phyloP scores from a whole-genome alignment of 2,888 invertebrate genomes.

The Agrochola macilenta region DNA sequence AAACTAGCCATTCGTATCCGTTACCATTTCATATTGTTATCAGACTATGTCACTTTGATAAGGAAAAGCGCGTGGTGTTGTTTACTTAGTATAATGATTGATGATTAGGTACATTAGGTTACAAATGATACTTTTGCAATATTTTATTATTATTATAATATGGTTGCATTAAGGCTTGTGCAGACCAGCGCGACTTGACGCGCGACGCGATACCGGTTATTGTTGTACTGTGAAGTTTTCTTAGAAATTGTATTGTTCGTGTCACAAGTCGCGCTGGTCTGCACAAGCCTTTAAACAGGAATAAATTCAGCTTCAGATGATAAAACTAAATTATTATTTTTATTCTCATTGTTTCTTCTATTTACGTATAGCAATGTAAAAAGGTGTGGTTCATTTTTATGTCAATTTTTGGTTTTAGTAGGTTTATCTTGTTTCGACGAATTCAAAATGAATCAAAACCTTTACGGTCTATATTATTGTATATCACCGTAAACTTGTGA shows the following conservation, averaged over 20 bases:
- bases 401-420: too few species aligned
- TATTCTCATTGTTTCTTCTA: not conserved
- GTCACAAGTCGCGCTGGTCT: too few species aligned
- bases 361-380: not conserved
- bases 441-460: too few species aligned
- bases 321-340: not conserved
- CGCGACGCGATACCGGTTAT: too few species aligned
- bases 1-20: not conserved
- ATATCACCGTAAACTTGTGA: not conserved
- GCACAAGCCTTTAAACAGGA: too few species aligned
- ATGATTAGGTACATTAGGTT: conserved; percentile 36
- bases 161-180: too few species aligned
- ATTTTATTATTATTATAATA: not conserved
- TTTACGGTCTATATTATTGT: not conserved
- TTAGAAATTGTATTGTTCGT: too few species aligned
- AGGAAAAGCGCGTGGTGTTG: conserved; percentile 16
- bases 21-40: conserved; percentile 28
- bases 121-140: not conserved
- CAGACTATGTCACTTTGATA: conserved; percentile 42
- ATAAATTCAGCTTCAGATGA: not conserved
- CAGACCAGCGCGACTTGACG: too few species aligned
- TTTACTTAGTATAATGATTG: conserved; percentile 35
- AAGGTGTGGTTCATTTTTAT: too few species aligned
- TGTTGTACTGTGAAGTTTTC: too few species aligned
- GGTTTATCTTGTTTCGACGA: not conserved